phyloP scores from a whole-genome alignment of 2,797 vertebrate species.

The Tympanoctomys barrerae region DNA sequence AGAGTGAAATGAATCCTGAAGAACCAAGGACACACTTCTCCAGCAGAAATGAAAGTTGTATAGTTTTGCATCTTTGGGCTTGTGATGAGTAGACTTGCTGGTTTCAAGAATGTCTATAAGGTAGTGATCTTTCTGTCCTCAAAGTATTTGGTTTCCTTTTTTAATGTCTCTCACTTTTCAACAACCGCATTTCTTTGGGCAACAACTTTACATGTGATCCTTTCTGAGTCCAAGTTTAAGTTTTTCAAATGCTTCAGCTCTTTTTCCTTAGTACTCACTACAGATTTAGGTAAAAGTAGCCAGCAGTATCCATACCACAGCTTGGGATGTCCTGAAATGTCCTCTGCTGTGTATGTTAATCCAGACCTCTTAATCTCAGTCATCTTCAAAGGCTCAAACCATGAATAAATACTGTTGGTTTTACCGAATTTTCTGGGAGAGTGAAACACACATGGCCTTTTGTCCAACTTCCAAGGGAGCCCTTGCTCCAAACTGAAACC shows the following conservation, averaged over 20 bases:
- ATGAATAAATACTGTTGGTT: background rate
- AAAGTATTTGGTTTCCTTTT: background rate
- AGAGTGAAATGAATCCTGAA: background rate
- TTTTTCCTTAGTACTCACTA: background rate
- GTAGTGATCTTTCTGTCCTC: background rate
- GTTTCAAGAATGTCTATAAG: background rate
- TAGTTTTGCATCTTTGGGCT: background rate
- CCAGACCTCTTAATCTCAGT: background rate
- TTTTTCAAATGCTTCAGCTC: background rate
- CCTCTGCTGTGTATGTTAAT: background rate
- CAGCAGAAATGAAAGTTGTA: background rate
- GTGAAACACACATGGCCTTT: background rate
- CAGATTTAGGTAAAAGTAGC: background rate
- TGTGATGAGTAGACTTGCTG: background rate
- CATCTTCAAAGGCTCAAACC: background rate
- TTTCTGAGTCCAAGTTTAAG: background rate
- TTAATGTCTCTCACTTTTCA: background rate
- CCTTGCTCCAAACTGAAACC: background rate
- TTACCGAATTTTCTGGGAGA: background rate
- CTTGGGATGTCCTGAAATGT: background rate
- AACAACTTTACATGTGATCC: background rate
- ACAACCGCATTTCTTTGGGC: background rate
- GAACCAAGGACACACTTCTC: background rate
- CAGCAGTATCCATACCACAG: background rate
- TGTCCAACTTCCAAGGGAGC: background rate